Base-by-base conservation (phyloP, 2,797 vertebrate species). In the Triplophysa bombifrons region DNA sequence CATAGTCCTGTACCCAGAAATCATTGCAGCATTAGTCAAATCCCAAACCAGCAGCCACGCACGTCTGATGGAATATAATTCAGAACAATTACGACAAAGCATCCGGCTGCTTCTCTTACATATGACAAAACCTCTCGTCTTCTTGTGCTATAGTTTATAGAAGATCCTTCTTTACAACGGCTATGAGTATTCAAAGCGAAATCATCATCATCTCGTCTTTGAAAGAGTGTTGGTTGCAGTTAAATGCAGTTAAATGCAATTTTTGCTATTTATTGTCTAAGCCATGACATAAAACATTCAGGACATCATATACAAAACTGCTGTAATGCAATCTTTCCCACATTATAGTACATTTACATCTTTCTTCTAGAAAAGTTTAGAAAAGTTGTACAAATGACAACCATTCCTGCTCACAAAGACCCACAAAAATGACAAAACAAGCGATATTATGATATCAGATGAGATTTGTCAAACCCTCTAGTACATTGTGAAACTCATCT, bases 11-110 rank as follows among this genome's bases (percentile, higher is more conserved):
- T 55, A 50, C 71, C 20, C 30, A 3, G 30, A 72, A 51, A 55
- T 53, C 71, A 83, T 84, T 80, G 76, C 51, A 64, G 83, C 80
- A 80, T 87, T 77, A 38, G 58, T 46, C 38, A 79, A 72, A 30
- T 46, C 14, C 20, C 22, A n/a, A 70, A 14, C 2, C 41, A 66
- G 27, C 50, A 27, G 55, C 46, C 64, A 11, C 55, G 34, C 34
- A 55, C 1, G 50, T 16, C 63, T 56, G 51, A 38, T 67, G 74
- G 46, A 67, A 76, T 58, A 76, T 58, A 67, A 76, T 76, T 64
- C 61, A 19, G 16, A 25, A 2, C 11, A 58, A 4, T 58, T 51
- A 74, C 27, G 51, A 25, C 20, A 76, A 22, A n/a, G 66, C 67
- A 56, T 67, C 27, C 20, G 3, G 12, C 55, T 44, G 74, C 55